Evolutionary conservation across 2,888 invertebrate species (phyloP), one percentile per base, ranked within the genome.

Genomic region (Pilophorus perplexus): DNA sequence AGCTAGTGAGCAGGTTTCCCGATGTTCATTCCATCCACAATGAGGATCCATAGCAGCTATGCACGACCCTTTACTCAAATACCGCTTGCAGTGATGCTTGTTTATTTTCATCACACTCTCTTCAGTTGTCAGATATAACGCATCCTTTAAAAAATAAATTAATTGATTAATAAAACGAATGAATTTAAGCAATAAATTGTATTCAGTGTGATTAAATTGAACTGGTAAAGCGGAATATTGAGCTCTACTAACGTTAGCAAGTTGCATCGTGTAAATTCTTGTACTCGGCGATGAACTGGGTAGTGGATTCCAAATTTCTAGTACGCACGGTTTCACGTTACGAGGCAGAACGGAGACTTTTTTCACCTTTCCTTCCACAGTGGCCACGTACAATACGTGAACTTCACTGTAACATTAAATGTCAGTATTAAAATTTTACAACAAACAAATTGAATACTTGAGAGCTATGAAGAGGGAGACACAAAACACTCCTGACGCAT

Each of bases 11-110:
- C 95, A 95, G 18, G 80, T 79, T 71, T 89, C 86, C 12, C 84
- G 78, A 3, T 85, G 80, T 71, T 88, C 87, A 77, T 94, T 87
- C 95, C 95, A 96, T 0, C 93, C 95, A 77, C 96, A 96, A 76
- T 95, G 93, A 0, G 95, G 95, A 78, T 96, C 95, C 78, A 88
- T 88, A 0, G 93, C 87, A 72, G 87, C 87, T 42, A 90, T 75
- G 76, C 95, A 95, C 5, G 87, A 85, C 6, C 83, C 79, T 57
- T 84, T 82, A 5, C 85, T 84, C 6, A 80, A 80, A 77, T 90
- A 89, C 1, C 93, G 83, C 28, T 80, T 79, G 74, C 95, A 95
- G 44, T 91, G 87, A 69, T 88, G 84, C 1, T 89, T 85, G 0
- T 89, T 85, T 60, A 95, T 82, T 33, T 89, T 86, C 38, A 88